A percentile compares a stretch with the other conserved stretches of the same genome.
Conservation (phyloP, 2,113 vertebrate species). For the Leucoraja erinaceus region DNA sequence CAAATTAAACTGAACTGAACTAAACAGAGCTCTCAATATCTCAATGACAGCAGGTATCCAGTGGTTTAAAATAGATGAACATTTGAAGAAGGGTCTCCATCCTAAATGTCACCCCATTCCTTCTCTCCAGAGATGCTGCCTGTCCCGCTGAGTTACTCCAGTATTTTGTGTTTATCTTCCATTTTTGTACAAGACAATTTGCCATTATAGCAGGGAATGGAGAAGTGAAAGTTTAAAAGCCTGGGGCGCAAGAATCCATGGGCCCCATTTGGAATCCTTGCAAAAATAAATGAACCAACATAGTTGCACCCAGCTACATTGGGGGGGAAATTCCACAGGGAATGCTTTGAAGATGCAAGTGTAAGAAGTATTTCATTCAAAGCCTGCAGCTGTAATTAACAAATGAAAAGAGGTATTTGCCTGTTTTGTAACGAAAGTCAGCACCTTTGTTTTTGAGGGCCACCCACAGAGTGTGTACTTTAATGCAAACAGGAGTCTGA, state of each 20-base stretch:
- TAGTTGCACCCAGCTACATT: background rate
- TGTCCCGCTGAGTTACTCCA: too few species aligned
- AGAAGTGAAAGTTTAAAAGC: background rate
- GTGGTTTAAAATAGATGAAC: background rate
- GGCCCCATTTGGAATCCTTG: background rate
- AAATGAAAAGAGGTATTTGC: background rate
- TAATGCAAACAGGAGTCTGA: background rate
- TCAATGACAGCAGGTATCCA: background rate
- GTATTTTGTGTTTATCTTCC: too few species aligned
- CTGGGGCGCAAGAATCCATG: background rate
- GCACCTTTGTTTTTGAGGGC: background rate
- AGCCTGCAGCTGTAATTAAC: background rate
- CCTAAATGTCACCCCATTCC: too few species aligned
- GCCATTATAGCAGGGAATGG: background rate
- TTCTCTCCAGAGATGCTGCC: too few species aligned
- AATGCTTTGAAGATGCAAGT: background rate
- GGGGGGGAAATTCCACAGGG: background rate
- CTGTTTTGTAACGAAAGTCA: background rate
- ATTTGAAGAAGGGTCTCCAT: background rate
- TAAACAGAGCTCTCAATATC: too few species aligned
- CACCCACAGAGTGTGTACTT: background rate
- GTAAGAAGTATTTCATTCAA: background rate
- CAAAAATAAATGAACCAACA: background rate
- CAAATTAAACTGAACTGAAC: too few species aligned
- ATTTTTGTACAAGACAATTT: background rate